Evolutionary conservation across 2,797 vertebrate genomes (phyloP).

Genomic region (Gouania willdenowi): DNA sequence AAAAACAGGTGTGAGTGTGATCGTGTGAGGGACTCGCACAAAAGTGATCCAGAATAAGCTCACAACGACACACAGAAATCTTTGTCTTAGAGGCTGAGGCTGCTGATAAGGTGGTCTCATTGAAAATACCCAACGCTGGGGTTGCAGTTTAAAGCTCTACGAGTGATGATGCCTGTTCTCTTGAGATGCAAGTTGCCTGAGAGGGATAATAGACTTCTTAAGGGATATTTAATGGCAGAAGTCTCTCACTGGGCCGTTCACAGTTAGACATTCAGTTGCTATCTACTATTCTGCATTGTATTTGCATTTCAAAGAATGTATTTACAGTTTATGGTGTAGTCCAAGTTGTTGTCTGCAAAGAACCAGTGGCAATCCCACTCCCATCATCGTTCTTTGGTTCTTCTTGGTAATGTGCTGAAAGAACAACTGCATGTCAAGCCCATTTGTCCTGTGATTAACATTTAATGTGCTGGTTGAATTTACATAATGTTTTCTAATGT

Average conservation of each 20-base stretch:
- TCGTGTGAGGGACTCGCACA: slow-evolving; percentile 15
- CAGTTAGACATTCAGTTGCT: slow-evolving; percentile 82
- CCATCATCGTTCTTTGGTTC: slow-evolving; percentile 42
- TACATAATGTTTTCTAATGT: slow-evolving; percentile 52
- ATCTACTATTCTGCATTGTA: slow-evolving; percentile 79
- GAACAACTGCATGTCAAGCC: slow-evolving; percentile 48
- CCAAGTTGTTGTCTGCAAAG: slow-evolving; percentile 78
- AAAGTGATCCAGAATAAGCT: slow-evolving; percentile 62
- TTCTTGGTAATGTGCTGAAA: slow-evolving; percentile 32
- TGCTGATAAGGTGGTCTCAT: slow-evolving; percentile 80
- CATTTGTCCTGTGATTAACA: slow-evolving; percentile 63
- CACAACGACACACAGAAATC: slow-evolving; percentile 58
- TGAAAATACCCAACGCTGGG: slow-evolving; percentile 36
- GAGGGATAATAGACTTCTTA: slow-evolving; percentile 87
- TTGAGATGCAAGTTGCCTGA: slow-evolving; percentile 78
- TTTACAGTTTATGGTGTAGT: slow-evolving; percentile 62
- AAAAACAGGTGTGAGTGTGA: slow-evolving; percentile 37
- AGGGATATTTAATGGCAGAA: slow-evolving; percentile 83
- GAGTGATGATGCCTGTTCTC: slow-evolving; percentile 25
- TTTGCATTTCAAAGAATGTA: slow-evolving; percentile 85
- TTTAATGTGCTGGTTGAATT: slow-evolving; percentile 54
- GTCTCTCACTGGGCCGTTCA: slow-evolving; percentile 81
- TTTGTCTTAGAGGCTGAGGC: slow-evolving; percentile 36
- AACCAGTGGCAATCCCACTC: slow-evolving; percentile 73
- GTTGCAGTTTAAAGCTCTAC: slow-evolving; percentile 32